Evolutionary conservation across 2,113 vertebrate species (phyloP).

Genomic region (Phoenicopterus ruber): DNA sequence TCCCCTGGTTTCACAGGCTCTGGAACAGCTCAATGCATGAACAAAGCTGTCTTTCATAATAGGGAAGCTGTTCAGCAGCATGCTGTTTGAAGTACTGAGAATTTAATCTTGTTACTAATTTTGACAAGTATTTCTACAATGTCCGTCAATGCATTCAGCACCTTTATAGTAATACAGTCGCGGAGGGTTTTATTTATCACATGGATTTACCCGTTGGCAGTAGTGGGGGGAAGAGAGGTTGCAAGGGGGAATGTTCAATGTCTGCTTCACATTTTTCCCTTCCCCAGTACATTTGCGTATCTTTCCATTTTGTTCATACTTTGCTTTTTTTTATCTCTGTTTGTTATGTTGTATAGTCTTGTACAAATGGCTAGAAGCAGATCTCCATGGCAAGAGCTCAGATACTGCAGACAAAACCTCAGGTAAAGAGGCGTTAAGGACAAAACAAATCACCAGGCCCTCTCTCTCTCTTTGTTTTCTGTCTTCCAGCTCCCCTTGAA

Average conservation of each 20-base stretch:
- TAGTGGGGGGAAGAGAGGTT: not conserved
- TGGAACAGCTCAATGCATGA: not conserved
- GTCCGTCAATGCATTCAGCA: not conserved
- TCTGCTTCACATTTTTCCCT: conserved; percentile 35
- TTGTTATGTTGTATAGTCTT: conserved; percentile 87
- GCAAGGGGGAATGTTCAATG: not conserved
- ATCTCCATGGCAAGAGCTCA: conserved; percentile 88
- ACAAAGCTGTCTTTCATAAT: not conserved
- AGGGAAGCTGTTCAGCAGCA: not conserved
- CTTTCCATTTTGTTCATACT: conserved; percentile 72
- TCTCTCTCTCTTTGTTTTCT: conserved; percentile 9
- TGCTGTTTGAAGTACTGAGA: conserved; percentile 18
- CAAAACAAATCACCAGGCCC: not conserved
- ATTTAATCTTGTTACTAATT: conserved; percentile 59
- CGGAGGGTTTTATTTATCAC: not conserved
- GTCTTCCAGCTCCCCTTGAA: not conserved
- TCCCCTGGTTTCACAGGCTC: not conserved
- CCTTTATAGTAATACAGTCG: not conserved
- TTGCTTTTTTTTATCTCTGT: conserved; percentile 78
- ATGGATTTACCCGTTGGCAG: not conserved
- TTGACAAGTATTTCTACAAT: conserved; percentile 25
- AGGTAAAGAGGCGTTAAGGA: conserved; percentile 80
- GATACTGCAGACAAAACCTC: conserved; percentile 76
- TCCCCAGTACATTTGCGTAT: conserved; percentile 8
- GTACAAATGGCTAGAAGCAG: conserved; percentile 93